Percentiles rank a stretch among this genome's conserved stretches.
phyloP scores from a whole-genome alignment of 2,797 vertebrate genomes.

The Orestias chungarensis region DNA sequence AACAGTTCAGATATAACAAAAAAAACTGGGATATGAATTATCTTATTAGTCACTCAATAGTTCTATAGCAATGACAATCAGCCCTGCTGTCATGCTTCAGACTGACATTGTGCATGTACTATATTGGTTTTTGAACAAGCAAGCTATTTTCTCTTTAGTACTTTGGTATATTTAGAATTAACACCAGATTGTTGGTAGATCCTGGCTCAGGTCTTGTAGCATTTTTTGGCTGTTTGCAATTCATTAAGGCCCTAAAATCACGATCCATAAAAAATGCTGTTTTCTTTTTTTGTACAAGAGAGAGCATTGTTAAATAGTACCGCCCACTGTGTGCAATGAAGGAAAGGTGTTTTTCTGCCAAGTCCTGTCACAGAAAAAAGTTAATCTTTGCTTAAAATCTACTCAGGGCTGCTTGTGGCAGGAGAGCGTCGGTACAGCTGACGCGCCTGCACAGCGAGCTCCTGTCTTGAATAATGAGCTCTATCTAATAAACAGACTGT shows the following conservation, averaged over 20 bases:
- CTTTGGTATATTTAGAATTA: constrained; percentile 14
- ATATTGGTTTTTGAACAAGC: constrained; percentile 6
- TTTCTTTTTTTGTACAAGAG: constrained; percentile 12
- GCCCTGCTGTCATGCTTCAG: constrained; percentile 6
- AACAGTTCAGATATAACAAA: too few species aligned
- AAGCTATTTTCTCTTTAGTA: constrained; percentile 13
- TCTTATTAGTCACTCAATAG: neutral
- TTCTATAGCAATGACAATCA: constrained; percentile 11
- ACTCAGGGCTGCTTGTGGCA: constrained; percentile 54
- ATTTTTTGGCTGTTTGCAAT: constrained; percentile 34
- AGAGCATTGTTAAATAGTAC: constrained; percentile 25
- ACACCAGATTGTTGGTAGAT: constrained; percentile 30
- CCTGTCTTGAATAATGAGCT: constrained; percentile 75
- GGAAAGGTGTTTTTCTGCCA: constrained; percentile 49
- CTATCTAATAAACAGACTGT: constrained; percentile 71
- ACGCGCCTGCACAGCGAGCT: constrained; percentile 47
- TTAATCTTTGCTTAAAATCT: constrained; percentile 64
- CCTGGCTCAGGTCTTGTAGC: constrained; percentile 11
- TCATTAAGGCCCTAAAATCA: constrained; percentile 14
- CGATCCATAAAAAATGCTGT: constrained; percentile 15
- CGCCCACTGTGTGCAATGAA: constrained; percentile 26
- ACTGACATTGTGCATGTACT: neutral
- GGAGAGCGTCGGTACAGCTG: constrained; percentile 41
- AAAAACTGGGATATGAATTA: constrained; percentile 5
- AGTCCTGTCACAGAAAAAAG: constrained; percentile 45